A percentile compares a stretch with the other conserved stretches of the same genome.
These are phyloP conservation scores for Microcebus griseorufus DNA, from an alignment of 2,113 vertebrate species.

Conservation along the genomic window DNA sequence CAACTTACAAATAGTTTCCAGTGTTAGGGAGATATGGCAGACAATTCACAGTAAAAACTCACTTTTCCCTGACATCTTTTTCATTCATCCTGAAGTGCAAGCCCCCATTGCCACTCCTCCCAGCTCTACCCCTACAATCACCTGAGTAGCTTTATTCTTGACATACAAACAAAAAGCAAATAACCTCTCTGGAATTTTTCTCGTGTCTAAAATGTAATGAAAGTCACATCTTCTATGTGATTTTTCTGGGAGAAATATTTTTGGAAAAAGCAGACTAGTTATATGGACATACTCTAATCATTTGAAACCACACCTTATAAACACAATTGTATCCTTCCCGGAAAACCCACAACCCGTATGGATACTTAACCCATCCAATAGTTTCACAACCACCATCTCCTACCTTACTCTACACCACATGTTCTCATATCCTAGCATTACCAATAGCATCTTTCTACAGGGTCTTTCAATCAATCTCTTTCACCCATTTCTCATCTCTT, in stretches of 20 bases:
- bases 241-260: neutral
- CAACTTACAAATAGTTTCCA: neutral
- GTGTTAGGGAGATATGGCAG: neutral
- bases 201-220: neutral
- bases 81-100: neutral
- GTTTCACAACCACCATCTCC: neutral
- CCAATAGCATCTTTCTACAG: neutral
- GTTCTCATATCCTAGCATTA: neutral
- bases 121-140: neutral
- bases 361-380: neutral
- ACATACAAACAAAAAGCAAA: neutral
- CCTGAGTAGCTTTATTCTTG: neutral
- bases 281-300: neutral
- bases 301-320: neutral
- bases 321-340: neutral
- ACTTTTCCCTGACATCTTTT: neutral
- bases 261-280: neutral
- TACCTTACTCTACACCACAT: fast-evolving
- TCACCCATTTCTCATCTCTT: neutral
- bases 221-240: neutral
- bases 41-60: neutral
- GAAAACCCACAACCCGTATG: neutral
- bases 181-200: neutral
- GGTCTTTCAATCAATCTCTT: neutral
- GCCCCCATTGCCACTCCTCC: too few species aligned